These are phyloP conservation scores for Dasyornis broadbenti DNA, from an alignment of 2,113 vertebrate species.

Conservation along the genomic window DNA sequence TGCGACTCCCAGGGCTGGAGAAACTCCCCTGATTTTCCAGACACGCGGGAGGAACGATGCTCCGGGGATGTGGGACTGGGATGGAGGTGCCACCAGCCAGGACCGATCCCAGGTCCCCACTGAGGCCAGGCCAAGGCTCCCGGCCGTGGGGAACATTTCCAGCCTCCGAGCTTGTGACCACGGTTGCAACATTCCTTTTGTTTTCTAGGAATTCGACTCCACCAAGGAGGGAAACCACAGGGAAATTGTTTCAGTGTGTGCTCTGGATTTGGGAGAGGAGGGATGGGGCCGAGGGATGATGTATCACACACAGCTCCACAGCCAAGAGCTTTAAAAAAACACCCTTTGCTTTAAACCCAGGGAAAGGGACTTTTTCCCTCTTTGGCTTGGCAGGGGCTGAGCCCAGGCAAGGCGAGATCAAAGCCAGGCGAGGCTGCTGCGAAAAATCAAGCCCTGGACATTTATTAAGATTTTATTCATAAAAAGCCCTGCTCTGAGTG, in stretches of 20 bases:
- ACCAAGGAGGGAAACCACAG: constrained; percentile 69
- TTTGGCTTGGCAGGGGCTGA: constrained; percentile 42
- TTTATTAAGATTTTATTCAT: constrained; percentile 58
- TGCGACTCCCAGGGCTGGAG: background rate
- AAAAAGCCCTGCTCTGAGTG: constrained; percentile 1
- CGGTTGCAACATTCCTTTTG: constrained; percentile 61
- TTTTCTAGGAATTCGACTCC: constrained; percentile 73
- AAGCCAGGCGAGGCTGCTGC: constrained; percentile 41
- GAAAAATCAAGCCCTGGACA: constrained; percentile 18
- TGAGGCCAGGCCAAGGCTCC: background rate
- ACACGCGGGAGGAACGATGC: accelerated
- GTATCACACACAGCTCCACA: constrained; percentile 16
- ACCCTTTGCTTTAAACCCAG: background rate
- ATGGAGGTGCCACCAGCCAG: background rate
- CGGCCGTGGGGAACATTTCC: background rate
- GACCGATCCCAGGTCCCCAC: background rate
- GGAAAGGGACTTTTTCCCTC: constrained; percentile 8
- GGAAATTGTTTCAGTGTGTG: constrained; percentile 69
- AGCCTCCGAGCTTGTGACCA: background rate
- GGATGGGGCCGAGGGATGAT: constrained; percentile 40
- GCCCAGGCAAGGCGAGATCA: constrained; percentile 46
- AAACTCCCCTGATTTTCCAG: background rate
- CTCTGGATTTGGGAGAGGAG: constrained; percentile 20
- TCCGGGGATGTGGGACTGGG: background rate
- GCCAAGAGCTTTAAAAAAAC: constrained; percentile 19